These are phyloP conservation scores for Megaceryle maxima DNA, from an alignment of 2,113 vertebrate species.

Conservation along the genomic window DNA sequence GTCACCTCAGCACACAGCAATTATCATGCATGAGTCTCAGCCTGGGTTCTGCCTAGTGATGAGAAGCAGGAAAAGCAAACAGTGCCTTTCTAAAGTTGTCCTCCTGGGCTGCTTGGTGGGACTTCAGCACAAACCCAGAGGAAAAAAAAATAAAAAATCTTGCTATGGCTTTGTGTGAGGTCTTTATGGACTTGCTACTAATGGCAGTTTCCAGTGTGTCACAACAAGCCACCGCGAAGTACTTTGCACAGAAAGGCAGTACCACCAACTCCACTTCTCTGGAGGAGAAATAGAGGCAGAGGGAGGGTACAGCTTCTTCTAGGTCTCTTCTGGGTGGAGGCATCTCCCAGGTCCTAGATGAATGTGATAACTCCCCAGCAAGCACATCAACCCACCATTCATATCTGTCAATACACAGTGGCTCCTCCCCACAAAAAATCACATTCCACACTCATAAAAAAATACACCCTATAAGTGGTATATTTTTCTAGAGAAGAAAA, in stretches of 20 bases:
- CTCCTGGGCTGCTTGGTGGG: neutral
- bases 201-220: neutral
- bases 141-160: neutral
- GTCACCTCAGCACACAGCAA: neutral
- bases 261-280: neutral
- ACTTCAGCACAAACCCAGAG: neutral
- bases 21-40: neutral
- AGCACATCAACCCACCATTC: neutral
- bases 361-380: rapidly evolving
- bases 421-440: neutral
- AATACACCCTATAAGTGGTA: neutral
- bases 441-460: neutral
- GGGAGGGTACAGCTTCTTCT: neutral
- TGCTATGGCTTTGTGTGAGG: neutral
- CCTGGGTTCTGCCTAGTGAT: neutral
- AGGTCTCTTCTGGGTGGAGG: neutral
- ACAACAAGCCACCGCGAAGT: neutral
- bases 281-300: neutral
- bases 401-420: rapidly evolving
- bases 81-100: neutral
- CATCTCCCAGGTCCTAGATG: neutral
- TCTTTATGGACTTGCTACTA: neutral
- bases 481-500: neutral
- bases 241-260: neutral
- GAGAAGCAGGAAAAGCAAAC: neutral